Evolutionary conservation across 1,140 invertebrate genomes (phyloP), one percentile per base, ranked within the genome.

Genomic region (Phymorhynchus buccinoides): DNA sequence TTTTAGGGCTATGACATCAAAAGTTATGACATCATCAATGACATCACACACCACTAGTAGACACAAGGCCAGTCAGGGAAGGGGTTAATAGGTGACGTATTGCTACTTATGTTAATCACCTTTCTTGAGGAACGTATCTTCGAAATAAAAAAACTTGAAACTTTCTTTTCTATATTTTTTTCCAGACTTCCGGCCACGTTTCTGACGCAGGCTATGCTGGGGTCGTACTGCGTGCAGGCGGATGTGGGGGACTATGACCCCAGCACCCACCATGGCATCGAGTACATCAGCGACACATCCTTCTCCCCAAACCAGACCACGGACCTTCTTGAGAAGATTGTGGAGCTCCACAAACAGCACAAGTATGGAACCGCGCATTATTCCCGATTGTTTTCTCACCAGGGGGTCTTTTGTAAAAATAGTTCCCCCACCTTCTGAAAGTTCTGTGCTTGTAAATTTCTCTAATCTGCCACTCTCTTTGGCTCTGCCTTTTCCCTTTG

Each of bases 171-270:
- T 48, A 62, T 83, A 73, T 80, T 87, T 39, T 78, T 85, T 90
- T 94, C 84, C 84, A 96, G 98, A 81, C 94, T 99, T 85, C 98
- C 98, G 0, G 99, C 98, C 93, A 98, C 98, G 3, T 98, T 98
- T 93, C 97, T 99, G 9, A 99, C 98, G 14, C 97, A 99, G 92
- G 98, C 98, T 1, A 94, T 99, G 37, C 94, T 99, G 30, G 98
- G 98, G 7, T 99, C 98, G 18, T 99, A 99, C 94, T 95, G 99
- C 82, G 98, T 99, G 41, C 99, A 99, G 93, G 97, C 98, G 1
- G 98, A 99, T 94, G 95, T 99, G 82, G 99, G 99, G 0, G 99
- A 99, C 94, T 98, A 97, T 91, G 97, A 99, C 93, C 94, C 95
- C 3, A 95, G 96, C 41, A 96, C 97, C 89, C 96, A 97, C 93